A percentile compares a stretch with the other conserved stretches of the same genome.
Evolutionary conservation across 2,797 vertebrate species (phyloP).

Genomic region (Eupleurogrammus muticus): DNA sequence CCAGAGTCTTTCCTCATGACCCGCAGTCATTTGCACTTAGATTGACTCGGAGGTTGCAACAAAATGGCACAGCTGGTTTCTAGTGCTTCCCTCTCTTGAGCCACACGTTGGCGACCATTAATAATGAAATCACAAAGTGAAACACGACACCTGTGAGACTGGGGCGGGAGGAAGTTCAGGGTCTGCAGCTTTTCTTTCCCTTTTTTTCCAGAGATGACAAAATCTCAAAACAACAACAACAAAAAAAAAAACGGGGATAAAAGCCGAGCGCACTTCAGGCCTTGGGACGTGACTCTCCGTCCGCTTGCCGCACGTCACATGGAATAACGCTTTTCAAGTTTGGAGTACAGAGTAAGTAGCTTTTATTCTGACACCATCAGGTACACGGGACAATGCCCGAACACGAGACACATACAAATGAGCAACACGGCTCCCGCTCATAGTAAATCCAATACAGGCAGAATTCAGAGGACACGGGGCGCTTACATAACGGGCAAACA

Average conservation of each 20-base stretch:
- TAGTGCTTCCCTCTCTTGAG: constrained; percentile 53
- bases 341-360: constrained; percentile 56
- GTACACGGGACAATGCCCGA: constrained; percentile 52
- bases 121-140: constrained; percentile 76
- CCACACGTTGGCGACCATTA: constrained; percentile 68
- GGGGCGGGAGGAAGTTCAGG: constrained; percentile 60
- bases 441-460: constrained; percentile 65
- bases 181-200: constrained; percentile 39
- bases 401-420: constrained; percentile 65
- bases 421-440: constrained; percentile 49
- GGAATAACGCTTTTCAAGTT: constrained; percentile 66
- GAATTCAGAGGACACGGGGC: constrained; percentile 62
- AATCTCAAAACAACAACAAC: constrained; percentile 63
- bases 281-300: constrained; percentile 53
- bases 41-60: constrained; percentile 81
- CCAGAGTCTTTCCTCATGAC: constrained; percentile 74
- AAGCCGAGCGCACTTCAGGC: constrained; percentile 59
- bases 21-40: constrained; percentile 84
- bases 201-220: constrained; percentile 49
- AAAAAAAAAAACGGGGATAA: constrained; percentile 41
- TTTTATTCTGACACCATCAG: constrained; percentile 71
- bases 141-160: constrained; percentile 71
- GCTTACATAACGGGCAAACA: constrained; percentile 75
- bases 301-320: constrained; percentile 49
- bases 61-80: constrained; percentile 75